phyloP scores from a whole-genome alignment of 2,888 invertebrate species.

The Hirtodrosophila alboralis region DNA sequence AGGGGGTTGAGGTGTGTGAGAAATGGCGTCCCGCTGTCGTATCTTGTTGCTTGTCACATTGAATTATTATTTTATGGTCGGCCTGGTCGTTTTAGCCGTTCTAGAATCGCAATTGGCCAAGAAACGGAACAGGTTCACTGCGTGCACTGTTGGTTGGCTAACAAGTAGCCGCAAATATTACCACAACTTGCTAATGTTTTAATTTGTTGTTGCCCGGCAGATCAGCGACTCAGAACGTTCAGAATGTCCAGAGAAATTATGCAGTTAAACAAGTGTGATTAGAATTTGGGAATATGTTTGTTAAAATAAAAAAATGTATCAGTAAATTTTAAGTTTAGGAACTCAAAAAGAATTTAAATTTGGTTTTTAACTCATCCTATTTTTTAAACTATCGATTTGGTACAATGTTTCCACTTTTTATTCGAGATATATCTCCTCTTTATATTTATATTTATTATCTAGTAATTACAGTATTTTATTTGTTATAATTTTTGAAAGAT shows the following conservation, averaged over 20 bases:
- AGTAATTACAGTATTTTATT: too few relatives aligned
- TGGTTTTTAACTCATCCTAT: too few relatives aligned
- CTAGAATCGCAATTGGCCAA: slow-evolving; percentile 50
- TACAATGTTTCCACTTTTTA: too few relatives aligned
- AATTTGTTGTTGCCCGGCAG: slow-evolving; percentile 55
- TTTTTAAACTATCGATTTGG: too few relatives aligned
- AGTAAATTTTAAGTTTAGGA: too few relatives aligned
- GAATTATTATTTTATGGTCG: slow-evolving; percentile 76
- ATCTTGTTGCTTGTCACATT: slow-evolving; percentile 76
- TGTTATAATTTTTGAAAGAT: too few relatives aligned
- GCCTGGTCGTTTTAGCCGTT: slow-evolving; percentile 38
- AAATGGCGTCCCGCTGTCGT: slow-evolving; percentile 71
- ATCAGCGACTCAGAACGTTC: slow-evolving; percentile 3
- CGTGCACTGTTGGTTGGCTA: slow-evolving; percentile 3
- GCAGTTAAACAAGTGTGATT: slow-evolving; percentile 19
- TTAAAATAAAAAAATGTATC: not conserved
- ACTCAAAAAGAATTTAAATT: too few relatives aligned
- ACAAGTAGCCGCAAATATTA: slow-evolving; percentile 46
- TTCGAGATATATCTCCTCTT: too few relatives aligned
- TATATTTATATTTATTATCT: too few relatives aligned
- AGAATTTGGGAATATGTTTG: not conserved
- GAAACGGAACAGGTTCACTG: slow-evolving; percentile 64
- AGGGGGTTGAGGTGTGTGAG: slow-evolving; percentile 55
- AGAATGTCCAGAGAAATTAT: slow-evolving; percentile 1
- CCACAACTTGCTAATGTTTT: slow-evolving; percentile 62